Evolutionary conservation across 2,888 invertebrate species (phyloP).

Genomic region (Homarus gammarus): DNA sequence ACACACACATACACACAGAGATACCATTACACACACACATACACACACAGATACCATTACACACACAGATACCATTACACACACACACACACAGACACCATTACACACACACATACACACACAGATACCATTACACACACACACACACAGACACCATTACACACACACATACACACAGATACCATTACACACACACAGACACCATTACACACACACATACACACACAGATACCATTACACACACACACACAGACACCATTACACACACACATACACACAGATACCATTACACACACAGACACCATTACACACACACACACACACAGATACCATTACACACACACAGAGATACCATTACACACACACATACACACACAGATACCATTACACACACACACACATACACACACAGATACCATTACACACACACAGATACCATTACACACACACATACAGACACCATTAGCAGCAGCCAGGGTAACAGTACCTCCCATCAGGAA

Average conservation of each 20-base stretch:
- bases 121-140: not conserved
- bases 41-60: too few relatives aligned
- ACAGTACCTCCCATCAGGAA: not conserved
- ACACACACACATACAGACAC: not conserved
- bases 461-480: not conserved
- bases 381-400: conserved; percentile 1
- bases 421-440: too few relatives aligned
- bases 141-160: too few relatives aligned
- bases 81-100: too few relatives aligned
- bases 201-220: not conserved
- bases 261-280: not conserved
- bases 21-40: too few relatives aligned
- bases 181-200: too few relatives aligned
- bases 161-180: not conserved
- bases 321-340: not conserved
- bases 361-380: not conserved
- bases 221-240: not conserved
- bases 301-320: not conserved
- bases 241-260: too few relatives aligned
- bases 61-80: too few relatives aligned
- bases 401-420: not conserved
- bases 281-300: not conserved
- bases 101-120: not conserved
- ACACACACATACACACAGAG: too few relatives aligned
- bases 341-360: not conserved